phyloP scores from a whole-genome alignment of 1,140 invertebrate genomes.

The Carcinoscorpius rotundicauda region DNA sequence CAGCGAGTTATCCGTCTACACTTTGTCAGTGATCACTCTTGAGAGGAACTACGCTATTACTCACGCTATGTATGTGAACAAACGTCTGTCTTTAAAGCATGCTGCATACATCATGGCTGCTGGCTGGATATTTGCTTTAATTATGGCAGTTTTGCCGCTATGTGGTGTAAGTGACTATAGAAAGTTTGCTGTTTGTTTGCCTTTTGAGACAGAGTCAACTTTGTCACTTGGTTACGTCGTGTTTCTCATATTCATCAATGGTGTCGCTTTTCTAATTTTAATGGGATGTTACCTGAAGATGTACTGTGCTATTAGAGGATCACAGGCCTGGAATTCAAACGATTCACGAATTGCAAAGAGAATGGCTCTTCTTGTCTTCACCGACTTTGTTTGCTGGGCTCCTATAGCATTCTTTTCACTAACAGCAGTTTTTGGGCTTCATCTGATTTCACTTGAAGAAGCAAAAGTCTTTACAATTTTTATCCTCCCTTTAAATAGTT shows the following conservation, averaged over 20 bases:
- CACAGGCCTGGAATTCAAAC: slow-evolving; percentile 89
- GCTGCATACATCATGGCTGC: slow-evolving; percentile 56
- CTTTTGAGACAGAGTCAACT: slow-evolving; percentile 70
- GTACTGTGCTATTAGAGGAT: slow-evolving; percentile 90
- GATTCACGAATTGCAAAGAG: slow-evolving; percentile 75
- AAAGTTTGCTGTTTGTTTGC: slow-evolving; percentile 90
- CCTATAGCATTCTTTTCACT: slow-evolving; percentile 44
- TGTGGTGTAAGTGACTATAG: slow-evolving; percentile 87
- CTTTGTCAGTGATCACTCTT: slow-evolving; percentile 89
- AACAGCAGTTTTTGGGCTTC: slow-evolving; percentile 78
- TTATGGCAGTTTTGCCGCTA: slow-evolving; percentile 78
- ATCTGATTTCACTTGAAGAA: slow-evolving; percentile 79
- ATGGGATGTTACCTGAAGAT: slow-evolving; percentile 95
- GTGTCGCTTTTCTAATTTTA: slow-evolving; percentile 80
- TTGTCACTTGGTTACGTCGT: slow-evolving; percentile 73
- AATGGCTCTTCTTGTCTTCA: slow-evolving; percentile 74
- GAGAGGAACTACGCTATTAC: slow-evolving; percentile 95
- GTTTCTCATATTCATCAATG: slow-evolving; percentile 84
- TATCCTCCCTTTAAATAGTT: slow-evolving; percentile 84
- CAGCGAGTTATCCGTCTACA: slow-evolving; percentile 86
- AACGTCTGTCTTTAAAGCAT: slow-evolving; percentile 74
- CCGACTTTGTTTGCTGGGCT: slow-evolving; percentile 76
- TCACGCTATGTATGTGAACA: slow-evolving; percentile 94
- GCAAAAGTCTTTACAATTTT: slow-evolving; percentile 96
- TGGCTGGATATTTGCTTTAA: slow-evolving; percentile 81